Evolutionary conservation across 1,140 invertebrate species (phyloP), one percentile per base, ranked within the genome.

Genomic region (Drosophila triauraria): DNA sequence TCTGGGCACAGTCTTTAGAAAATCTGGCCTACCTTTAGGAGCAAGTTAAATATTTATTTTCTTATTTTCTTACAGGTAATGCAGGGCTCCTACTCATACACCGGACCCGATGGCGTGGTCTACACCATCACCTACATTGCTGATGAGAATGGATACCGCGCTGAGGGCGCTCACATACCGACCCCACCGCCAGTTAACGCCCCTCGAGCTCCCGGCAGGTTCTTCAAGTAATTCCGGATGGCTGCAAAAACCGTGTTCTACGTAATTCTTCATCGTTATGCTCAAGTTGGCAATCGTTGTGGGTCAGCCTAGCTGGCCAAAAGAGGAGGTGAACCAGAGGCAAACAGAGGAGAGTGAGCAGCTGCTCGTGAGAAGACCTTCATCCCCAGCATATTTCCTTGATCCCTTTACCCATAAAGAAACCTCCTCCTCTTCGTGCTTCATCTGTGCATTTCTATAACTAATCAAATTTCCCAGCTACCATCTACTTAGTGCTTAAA

Each of bases 131-230:
- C 92, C 32, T 96, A 96, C 80, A 95, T 95, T 53, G 95, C 95
- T 17, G 96, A 96, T 79, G 95, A 96, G 80, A 95, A 95, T 61
- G 95, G 95, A 48, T 96, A 95, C 92, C 94, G 94, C 20, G 93
- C 95, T 12, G 92, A 94, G 69, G 95, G 93, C 17, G 93, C 93
- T 5, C 93, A 94, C 69, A 91, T 94, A 63, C 93, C 93, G 17
- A 94, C 94, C 3, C 95, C 95, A 10, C 95, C 95, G 2, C 95
- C 95, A 32, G 81, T 82, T 15, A 67, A 82, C 9, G 83, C 78
- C 12, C 88, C 93, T 13, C 63, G 91, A 90, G 46, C 48, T 23
- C 83, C 82, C 30, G 86, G 86, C 20, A 92, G 91, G 68, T 92
- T 91, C 87, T 92, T 91, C 68, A 91, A 92, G 62, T 92, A 92